phyloP scores from a whole-genome alignment of 2,797 vertebrate genomes.

The Gymnoscopelus microlampas region DNA sequence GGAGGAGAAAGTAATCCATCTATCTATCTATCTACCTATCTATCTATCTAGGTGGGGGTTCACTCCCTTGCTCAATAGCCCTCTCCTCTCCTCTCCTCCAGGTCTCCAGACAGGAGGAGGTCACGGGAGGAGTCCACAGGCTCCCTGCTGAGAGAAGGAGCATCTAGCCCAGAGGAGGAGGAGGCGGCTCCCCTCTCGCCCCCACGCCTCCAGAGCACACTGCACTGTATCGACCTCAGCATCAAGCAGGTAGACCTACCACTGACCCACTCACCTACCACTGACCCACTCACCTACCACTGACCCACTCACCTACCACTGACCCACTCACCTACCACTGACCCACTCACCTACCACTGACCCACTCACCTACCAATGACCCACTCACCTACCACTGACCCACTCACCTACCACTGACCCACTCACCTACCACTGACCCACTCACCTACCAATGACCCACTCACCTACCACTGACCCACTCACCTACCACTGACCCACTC shows the following conservation, averaged over 20 bases:
- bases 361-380: too few relatives aligned
- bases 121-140: conserved; percentile 84
- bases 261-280: not conserved
- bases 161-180: conserved; percentile 80
- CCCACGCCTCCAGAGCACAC: conserved; percentile 86
- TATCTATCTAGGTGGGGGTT: not conserved
- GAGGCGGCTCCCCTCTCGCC: conserved; percentile 71
- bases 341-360: too few relatives aligned
- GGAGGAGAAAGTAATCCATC: conserved; percentile 47
- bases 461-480: too few relatives aligned
- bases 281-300: too few relatives aligned
- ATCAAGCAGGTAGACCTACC: conserved; percentile 82
- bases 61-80: too few relatives aligned
- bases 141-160: conserved; percentile 82
- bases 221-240: conserved; percentile 87
- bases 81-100: conserved; percentile 16
- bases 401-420: too few relatives aligned
- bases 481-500: too few relatives aligned
- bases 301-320: too few relatives aligned
- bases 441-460: too few relatives aligned
- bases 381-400: too few relatives aligned
- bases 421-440: too few relatives aligned
- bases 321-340: too few relatives aligned
- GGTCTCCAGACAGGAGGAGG: conserved; percentile 69
- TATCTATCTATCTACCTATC: not conserved